These are phyloP conservation scores for Eulacestoma nigropectus DNA, from an alignment of 2,113 vertebrate species.

Conservation along the genomic window DNA sequence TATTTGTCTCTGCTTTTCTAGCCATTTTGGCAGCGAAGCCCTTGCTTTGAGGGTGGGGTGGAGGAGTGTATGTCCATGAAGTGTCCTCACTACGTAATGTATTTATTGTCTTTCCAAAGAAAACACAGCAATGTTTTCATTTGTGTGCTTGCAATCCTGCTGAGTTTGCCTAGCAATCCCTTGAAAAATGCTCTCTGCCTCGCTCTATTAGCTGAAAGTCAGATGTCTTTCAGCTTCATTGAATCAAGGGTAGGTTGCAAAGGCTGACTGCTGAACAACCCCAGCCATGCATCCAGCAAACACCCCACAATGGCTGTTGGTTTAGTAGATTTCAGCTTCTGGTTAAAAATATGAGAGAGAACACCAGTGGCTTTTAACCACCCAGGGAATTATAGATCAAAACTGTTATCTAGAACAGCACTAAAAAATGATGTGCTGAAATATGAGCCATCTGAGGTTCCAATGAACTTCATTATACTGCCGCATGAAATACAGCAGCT, in stretches of 20 bases:
- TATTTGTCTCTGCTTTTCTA: not conserved
- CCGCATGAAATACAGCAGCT: not conserved
- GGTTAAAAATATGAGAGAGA: not conserved
- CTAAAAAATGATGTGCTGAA: not conserved
- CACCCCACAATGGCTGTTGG: not conserved
- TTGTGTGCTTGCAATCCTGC: not conserved
- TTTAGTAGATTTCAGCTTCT: not conserved
- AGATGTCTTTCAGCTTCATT: not conserved
- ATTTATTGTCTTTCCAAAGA: not conserved
- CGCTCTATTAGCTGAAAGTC: not conserved
- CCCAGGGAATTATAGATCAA: not conserved
- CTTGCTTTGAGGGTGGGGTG: not conserved
- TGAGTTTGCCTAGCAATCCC: not conserved
- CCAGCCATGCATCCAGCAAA: not conserved
- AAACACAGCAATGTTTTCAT: not conserved
- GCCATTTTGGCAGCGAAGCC: not conserved
- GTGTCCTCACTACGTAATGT: rapidly evolving
- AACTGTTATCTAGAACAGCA: not conserved
- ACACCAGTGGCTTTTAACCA: not conserved
- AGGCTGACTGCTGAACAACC: not conserved
- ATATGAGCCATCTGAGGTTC: not conserved
- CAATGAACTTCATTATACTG: not conserved
- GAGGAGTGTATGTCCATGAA: not conserved
- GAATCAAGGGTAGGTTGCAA: not conserved
- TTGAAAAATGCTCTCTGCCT: not conserved